Evolutionary conservation across 2,888 invertebrate genomes (phyloP), one percentile per base, ranked within the genome.

Genomic region (Dusona sp.): DNA sequence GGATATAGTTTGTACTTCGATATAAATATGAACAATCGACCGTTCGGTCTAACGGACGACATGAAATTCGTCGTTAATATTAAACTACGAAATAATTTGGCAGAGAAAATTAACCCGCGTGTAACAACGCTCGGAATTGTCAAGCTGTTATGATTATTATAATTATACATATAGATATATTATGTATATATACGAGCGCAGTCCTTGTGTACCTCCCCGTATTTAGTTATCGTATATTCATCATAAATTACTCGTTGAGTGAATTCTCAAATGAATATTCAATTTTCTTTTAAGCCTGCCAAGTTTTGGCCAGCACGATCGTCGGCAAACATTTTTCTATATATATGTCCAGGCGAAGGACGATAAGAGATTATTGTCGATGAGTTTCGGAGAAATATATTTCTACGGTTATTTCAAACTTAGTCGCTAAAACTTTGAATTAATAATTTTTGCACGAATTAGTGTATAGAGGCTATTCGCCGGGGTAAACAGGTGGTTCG

Each of bases 221-320:
- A 86, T 86, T 86, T 79, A 84, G 86, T 86, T 86, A 86, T 86
- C 86, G 86, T 82, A 72, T 84, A 86, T 84, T 78, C 84, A 81
- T 82, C 84, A 87, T 84, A 87, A 87, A 87, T 87, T 87, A 87
- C 74, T 79, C 79, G 86, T 54, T 72, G 84, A 87, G 84, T 87
- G 84, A 87, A 87, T 84, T 87, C 84, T 65, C 78, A 65, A 82
- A 87, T 87, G 86, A 87, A 87, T 87, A 84, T 86, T 86, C 86
- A 87, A 87, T 81, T 84, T 84, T 86, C 79, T 67, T 75, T 67
- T 33, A 45, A 57, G 74, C 73, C 75, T 77, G 81, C 80, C 61
- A 78, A 84, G 74, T 79, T 79, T 84, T 38, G 51, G 57, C 64
- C 42, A 65, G 74, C 68, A 33, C 77, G 83, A 86, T 80, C 83